Evolutionary conservation across 2,888 invertebrate genomes (phyloP).

Genomic region (Sepiola atlantica): DNA sequence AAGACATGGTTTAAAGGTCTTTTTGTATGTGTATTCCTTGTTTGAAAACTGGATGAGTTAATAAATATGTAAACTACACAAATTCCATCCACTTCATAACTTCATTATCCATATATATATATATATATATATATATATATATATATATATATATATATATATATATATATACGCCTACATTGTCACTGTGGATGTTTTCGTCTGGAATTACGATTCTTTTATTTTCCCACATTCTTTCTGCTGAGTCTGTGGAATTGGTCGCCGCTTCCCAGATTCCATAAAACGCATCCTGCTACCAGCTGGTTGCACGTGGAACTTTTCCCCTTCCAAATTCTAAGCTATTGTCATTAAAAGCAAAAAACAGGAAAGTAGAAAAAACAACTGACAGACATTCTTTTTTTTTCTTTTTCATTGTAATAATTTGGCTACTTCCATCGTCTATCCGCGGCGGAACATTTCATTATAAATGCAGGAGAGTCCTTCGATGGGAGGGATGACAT

Average conservation of each 20-base stretch:
- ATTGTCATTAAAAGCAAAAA: background rate
- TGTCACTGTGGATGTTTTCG: background rate
- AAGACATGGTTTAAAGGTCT: too few relatives aligned
- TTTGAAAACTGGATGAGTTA: too few relatives aligned
- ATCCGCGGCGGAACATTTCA: background rate
- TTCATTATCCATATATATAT: too few relatives aligned
- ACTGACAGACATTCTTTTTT: background rate
- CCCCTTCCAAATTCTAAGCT: background rate
- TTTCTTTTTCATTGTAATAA: background rate
- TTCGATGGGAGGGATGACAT: too few relatives aligned
- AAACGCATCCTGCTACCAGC: background rate
- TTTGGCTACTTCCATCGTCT: background rate
- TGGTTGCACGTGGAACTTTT: background rate
- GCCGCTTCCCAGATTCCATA: background rate
- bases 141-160: background rate
- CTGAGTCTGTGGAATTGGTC: conserved; percentile 19
- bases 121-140: background rate
- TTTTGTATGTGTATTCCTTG: too few relatives aligned
- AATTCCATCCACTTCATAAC: too few relatives aligned
- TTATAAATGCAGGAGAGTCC: too few relatives aligned
- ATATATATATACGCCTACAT: background rate
- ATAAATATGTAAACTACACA: too few relatives aligned
- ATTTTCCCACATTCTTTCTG: background rate
- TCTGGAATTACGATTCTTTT: background rate
- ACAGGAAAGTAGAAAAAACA: background rate